Percentiles rank a stretch among this genome's conserved stretches.
These are phyloP conservation scores for Astropecten irregularis DNA, from an alignment of 53 echinoderm and acorn worm genomes.

Conservation along the genomic window DNA sequence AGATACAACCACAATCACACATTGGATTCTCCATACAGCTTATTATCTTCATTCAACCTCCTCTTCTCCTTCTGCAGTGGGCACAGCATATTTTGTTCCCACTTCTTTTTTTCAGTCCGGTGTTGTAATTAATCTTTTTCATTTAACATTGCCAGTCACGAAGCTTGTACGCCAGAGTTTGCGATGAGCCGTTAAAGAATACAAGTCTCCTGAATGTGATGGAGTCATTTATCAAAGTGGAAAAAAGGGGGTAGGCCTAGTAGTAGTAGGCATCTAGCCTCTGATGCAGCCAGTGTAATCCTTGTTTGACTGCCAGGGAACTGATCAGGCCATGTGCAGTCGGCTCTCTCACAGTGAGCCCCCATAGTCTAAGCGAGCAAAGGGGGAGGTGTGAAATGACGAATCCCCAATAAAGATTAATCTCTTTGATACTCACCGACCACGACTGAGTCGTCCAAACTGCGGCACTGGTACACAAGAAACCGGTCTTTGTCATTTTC, in stretches of 20 bases:
- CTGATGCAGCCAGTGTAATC: too few species aligned
- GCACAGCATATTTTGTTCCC: too few species aligned
- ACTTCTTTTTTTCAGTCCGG: too few species aligned
- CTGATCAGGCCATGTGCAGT: too few species aligned
- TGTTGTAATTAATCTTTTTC: constrained; percentile 50
- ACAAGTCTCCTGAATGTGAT: constrained; percentile 9
- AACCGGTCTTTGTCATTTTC: constrained; percentile 28
- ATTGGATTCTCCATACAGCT: constrained; percentile 14
- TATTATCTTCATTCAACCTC: not conserved
- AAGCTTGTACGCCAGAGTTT: not conserved
- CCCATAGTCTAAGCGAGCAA: constrained; percentile 27
- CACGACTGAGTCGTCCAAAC: not conserved
- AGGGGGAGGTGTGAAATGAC: constrained; percentile 33
- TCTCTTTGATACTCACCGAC: constrained; percentile 26
- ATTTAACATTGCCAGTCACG: constrained; percentile 25
- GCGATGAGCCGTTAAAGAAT: not conserved
- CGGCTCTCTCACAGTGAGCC: too few species aligned
- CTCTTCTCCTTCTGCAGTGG: too few species aligned
- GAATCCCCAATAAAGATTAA: constrained; percentile 45
- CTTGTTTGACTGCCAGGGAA: too few species aligned
- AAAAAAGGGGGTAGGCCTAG: too few species aligned
- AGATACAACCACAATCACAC: not conserved
- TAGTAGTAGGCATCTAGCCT: too few species aligned
- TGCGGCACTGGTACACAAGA: constrained; percentile 1
- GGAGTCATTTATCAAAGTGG: constrained; percentile 29